These are phyloP conservation scores for Accipiter virgatus DNA, from an alignment of 2,113 vertebrate species.

Conservation along the genomic window DNA sequence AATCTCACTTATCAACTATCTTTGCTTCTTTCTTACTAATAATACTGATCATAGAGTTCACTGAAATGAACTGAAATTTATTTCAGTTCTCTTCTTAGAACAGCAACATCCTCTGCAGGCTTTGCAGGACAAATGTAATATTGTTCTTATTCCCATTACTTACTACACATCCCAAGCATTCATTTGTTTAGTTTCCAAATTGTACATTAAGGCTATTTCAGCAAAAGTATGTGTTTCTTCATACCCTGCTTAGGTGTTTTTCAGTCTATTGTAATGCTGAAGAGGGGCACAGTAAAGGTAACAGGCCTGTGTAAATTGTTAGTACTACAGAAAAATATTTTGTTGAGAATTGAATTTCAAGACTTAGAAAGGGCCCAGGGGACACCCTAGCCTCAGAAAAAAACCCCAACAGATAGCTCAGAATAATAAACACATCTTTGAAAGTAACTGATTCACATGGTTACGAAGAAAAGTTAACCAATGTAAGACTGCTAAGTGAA, in stretches of 20 bases:
- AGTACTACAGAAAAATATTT: not conserved
- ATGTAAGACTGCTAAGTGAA: not conserved
- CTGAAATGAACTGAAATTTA: not conserved
- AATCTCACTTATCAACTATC: not conserved
- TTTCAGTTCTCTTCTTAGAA: not conserved
- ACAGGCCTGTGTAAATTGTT: not conserved
- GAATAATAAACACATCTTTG: not conserved
- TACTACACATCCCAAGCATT: not conserved
- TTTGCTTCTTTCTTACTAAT: not conserved
- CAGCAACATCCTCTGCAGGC: not conserved
- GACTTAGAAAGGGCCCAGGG: not conserved
- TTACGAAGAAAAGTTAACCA: not conserved
- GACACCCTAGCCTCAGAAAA: not conserved
- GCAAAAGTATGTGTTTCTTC: not conserved
- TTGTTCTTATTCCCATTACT: not conserved
- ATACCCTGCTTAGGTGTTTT: not conserved
- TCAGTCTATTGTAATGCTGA: not conserved
- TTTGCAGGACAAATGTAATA: not conserved
- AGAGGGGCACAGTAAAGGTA: not conserved
- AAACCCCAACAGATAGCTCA: not conserved
- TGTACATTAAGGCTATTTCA: not conserved
- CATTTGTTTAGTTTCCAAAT: not conserved
- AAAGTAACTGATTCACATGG: not conserved
- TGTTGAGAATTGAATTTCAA: not conserved
- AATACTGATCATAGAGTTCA: not conserved